Evolutionary conservation across 2,797 vertebrate genomes (phyloP).

Genomic region (Pteronotus mesoamericanus): DNA sequence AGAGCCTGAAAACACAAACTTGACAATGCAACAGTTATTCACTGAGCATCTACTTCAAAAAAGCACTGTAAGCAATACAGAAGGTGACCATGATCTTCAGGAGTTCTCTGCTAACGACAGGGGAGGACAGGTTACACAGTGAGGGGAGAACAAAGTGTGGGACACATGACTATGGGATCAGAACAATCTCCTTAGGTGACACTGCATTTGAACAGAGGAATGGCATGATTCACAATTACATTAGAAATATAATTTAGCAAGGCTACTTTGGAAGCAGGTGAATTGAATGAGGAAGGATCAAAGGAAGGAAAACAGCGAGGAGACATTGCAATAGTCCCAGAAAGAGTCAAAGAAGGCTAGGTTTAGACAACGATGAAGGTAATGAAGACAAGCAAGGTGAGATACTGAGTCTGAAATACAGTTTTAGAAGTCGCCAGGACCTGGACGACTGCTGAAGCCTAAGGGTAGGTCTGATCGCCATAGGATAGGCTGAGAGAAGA

Average conservation of each 20-base stretch:
- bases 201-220: not conserved
- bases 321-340: fast-evolving
- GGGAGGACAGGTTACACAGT: not conserved
- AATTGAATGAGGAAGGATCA: not conserved
- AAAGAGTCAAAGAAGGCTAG: not conserved
- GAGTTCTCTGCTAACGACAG: not conserved
- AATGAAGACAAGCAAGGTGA: not conserved
- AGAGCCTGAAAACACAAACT: not conserved
- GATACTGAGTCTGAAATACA: not conserved
- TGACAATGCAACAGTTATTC: not conserved
- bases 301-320: not conserved
- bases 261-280: not conserved
- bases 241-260: not conserved
- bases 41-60: not conserved
- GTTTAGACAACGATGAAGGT: not conserved
- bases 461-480: not conserved
- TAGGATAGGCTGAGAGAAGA: not conserved
- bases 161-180: not conserved
- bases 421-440: not conserved
- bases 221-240: not conserved
- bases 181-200: not conserved
- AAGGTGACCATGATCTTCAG: not conserved
- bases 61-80: not conserved
- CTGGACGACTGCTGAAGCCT: not conserved
- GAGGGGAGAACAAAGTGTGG: not conserved